These are phyloP conservation scores for Menidia menidia DNA, from an alignment of 2,797 vertebrate species.

Conservation along the genomic window DNA sequence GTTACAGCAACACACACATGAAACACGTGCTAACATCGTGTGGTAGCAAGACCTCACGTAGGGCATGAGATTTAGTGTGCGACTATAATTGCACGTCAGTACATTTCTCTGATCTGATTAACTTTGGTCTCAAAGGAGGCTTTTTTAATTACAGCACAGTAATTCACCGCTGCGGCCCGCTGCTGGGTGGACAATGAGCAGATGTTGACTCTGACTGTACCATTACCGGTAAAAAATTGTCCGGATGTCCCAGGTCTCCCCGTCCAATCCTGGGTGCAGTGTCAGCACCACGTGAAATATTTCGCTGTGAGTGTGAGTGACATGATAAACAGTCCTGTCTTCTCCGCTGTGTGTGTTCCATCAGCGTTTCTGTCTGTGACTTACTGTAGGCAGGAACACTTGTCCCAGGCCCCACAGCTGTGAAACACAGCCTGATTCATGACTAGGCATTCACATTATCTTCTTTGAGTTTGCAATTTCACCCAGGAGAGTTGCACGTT, in stretches of 20 bases:
- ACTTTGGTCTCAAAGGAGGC: constrained; percentile 27
- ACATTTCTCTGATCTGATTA: constrained; percentile 55
- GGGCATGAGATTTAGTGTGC: constrained; percentile 41
- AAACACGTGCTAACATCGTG: constrained; percentile 30
- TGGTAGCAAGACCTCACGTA: constrained; percentile 50
- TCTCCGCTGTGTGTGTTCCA: constrained; percentile 51
- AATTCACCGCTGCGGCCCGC: constrained; percentile 28
- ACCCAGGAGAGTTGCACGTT: constrained; percentile 46
- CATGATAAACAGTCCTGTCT: constrained; percentile 43
- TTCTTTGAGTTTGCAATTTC: constrained; percentile 45
- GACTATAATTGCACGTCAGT: constrained; percentile 39
- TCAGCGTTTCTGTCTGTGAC: constrained; percentile 41
- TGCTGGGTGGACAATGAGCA: constrained; percentile 51
- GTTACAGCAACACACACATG: constrained; percentile 9
- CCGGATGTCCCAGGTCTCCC: background rate
- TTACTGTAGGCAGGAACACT: constrained; percentile 46
- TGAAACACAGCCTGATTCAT: constrained; percentile 51
- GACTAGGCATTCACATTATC: constrained; percentile 47
- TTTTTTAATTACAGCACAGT: constrained; percentile 49
- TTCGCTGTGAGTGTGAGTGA: constrained; percentile 19
- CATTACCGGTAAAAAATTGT: constrained; percentile 4
- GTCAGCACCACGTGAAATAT: constrained; percentile 33
- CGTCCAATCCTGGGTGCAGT: constrained; percentile 14
- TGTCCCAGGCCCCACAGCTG: constrained; percentile 57
- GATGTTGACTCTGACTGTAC: constrained; percentile 24